Conservation (phyloP, 2,113 vertebrate genomes). For the Dicaeum eximium region DNA sequence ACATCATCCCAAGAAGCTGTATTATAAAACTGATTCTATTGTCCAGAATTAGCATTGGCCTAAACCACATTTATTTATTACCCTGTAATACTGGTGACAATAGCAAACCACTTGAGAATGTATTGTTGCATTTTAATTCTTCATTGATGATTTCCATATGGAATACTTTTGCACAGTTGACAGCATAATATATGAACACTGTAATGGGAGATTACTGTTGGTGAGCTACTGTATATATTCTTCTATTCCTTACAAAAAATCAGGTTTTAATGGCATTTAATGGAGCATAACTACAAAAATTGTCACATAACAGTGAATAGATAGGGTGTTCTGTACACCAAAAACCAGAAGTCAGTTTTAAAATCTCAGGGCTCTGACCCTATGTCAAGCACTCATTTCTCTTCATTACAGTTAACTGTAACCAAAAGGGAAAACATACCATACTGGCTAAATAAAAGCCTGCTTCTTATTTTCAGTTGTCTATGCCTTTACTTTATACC, state of each 20-base stretch:
- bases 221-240: constrained; percentile 18
- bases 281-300: not conserved
- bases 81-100: not conserved
- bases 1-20: not conserved
- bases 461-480: not conserved
- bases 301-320: not conserved
- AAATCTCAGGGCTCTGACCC: not conserved
- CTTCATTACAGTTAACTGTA: not conserved
- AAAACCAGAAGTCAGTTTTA: not conserved
- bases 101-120: not conserved
- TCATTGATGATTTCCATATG: not conserved
- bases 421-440: not conserved
- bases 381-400: not conserved
- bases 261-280: not conserved
- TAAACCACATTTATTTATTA: not conserved
- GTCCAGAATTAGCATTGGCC: not conserved
- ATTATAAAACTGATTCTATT: not conserved
- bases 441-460: not conserved
- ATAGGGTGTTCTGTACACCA: not conserved
- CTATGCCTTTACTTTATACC: not conserved
- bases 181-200: constrained; percentile 12
- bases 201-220: constrained; percentile 28
- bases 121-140: not conserved
- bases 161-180: not conserved
- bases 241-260: not conserved